Percentiles rank a stretch among this genome's conserved stretches.
These are phyloP conservation scores for Pilophorus perplexus DNA, from an alignment of 2,888 invertebrate species.

Conservation along the genomic window DNA sequence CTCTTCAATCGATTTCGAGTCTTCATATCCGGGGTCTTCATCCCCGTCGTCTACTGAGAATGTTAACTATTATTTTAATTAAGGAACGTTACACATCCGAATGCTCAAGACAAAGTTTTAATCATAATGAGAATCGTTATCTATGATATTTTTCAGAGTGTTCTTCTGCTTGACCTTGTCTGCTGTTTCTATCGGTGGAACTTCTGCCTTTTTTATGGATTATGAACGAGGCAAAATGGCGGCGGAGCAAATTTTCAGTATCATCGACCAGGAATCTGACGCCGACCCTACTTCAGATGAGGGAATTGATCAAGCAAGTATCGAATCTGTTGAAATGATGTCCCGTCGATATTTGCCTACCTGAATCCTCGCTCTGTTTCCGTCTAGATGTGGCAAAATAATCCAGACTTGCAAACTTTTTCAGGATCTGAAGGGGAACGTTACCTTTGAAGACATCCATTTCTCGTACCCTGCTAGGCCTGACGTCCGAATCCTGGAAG, in stretches of 20 bases:
- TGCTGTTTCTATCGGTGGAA: conserved; percentile 54
- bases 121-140: no score
- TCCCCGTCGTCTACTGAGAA: no score
- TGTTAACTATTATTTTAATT: no score
- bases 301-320: conserved; percentile 52
- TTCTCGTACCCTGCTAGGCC: conserved; percentile 77
- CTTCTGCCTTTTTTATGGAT: conserved; percentile 54
- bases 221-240: conserved; percentile 53
- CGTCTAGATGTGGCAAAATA: no score
- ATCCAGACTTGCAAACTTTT: no score
- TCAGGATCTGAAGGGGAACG: conserved; percentile 63
- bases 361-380: no score
- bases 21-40: no score
- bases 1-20: no score
- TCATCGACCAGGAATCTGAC: conserved; percentile 52
- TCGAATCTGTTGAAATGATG: neutral
- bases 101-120: no score
- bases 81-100: no score
- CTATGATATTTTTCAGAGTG: conserved; percentile 36
- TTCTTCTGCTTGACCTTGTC: conserved; percentile 57
- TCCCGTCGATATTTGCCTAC: no score
- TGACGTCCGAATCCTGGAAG: conserved; percentile 66
- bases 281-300: conserved; percentile 54
- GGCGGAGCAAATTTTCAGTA: conserved; percentile 51
- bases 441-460: conserved; percentile 65